Evolutionary conservation across 2,113 vertebrate genomes (phyloP).

Genomic region (Corapipo altera): DNA sequence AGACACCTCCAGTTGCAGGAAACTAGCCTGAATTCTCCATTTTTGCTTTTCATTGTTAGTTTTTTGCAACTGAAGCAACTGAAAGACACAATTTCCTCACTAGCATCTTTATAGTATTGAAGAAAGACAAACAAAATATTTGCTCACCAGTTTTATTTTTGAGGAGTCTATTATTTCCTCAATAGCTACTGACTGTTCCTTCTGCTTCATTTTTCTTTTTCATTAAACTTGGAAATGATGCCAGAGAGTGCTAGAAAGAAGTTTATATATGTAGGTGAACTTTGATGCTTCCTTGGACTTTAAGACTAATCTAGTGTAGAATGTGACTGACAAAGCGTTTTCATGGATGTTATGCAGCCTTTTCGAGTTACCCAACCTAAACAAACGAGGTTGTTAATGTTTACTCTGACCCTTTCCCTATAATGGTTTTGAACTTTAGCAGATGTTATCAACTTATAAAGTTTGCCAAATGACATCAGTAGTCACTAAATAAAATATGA

Average conservation of each 20-base stretch:
- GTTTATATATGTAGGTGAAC: constrained; percentile 77
- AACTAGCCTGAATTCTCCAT: not conserved
- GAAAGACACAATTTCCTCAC: not conserved
- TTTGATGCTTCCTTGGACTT: constrained; percentile 88
- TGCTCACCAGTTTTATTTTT: constrained; percentile 77
- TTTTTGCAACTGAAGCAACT: not conserved
- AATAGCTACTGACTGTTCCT: constrained; percentile 66
- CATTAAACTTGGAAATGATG: constrained; percentile 33
- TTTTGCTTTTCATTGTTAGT: not conserved
- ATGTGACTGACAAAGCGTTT: constrained; percentile 74
- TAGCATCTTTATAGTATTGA: not conserved
- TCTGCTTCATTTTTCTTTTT: constrained; percentile 74
- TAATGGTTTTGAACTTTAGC: constrained; percentile 64
- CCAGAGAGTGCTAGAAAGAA: constrained; percentile 54
- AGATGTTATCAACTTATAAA: constrained; percentile 56
- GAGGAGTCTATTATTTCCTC: constrained; percentile 71
- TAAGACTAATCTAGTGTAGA: constrained; percentile 84
- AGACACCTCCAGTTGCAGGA: not conserved
- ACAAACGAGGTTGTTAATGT: constrained; percentile 74
- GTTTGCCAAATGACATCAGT: constrained; percentile 35
- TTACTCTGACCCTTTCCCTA: constrained; percentile 64
- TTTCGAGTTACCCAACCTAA: constrained; percentile 71
- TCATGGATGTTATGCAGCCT: constrained; percentile 56
- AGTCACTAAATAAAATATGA: constrained; percentile 51
- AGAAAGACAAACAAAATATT: constrained; percentile 59